Evolutionary conservation across 2,888 invertebrate genomes (phyloP), one percentile per base, ranked within the genome.

Genomic region (Habroteleia sp.): DNA sequence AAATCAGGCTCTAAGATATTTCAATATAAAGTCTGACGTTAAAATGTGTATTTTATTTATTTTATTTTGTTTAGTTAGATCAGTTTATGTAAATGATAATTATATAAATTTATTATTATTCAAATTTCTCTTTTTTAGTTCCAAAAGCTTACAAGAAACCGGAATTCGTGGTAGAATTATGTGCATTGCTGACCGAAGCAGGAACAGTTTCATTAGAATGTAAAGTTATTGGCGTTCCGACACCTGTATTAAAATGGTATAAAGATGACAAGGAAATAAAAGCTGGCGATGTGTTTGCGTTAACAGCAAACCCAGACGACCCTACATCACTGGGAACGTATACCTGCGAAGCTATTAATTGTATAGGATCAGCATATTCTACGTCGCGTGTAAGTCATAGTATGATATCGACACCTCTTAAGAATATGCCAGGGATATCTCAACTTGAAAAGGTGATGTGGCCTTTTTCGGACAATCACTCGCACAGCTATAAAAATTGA

Each of bases 131-230:
- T 41, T n/a, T 54, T 20, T 10, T 89, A 91, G 96, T 96, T 52
- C 96, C 96, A 0, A 96, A 96, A 89, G 95, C 96, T 0, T 96
- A 96, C 88, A 96, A 95, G 84, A 91, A 93, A 8, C 97, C 97
- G 0, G 94, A 95, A 87, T 97, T 97, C 86, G 92, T 96, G 29
- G 95, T 96, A 86, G 95, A 95, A 81, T 90, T 97, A 7, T 92
- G 93, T 20, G 95, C 96, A 0, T 90, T 96, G 68, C 91, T 96
- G 20, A 96, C 96, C 0, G 95, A 95, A 85, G 94, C 95, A 80
- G 97, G 97, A 33, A 95, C 95, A 0, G 97, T 97, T 6, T 95
- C 96, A 0, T 90, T 97, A 76, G 96, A 96, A 88, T 97, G 97
- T 87, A 97, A 97, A 88, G 96, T 96, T 11, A 93, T 96, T 50